phyloP scores from a whole-genome alignment of 2,888 invertebrate species.

The Clitarchus hookeri region DNA sequence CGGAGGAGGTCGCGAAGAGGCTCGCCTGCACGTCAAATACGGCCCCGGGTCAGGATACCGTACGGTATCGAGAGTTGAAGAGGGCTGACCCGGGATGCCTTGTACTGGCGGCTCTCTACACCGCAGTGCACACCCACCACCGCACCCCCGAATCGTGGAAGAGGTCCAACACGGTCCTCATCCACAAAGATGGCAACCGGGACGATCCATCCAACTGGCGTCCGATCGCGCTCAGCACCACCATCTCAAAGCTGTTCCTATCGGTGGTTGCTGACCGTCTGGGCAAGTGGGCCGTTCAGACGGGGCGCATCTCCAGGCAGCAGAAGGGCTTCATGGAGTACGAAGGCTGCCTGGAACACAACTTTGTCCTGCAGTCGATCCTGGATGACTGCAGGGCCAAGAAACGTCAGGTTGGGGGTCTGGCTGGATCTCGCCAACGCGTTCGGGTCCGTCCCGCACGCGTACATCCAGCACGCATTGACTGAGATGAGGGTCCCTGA shows the following conservation, averaged over 20 bases:
- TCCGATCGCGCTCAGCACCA: conserved; percentile 46
- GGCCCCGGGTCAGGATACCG: conserved; percentile 45
- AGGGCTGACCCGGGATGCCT: conserved; percentile 40
- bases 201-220: conserved; percentile 49
- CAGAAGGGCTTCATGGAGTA: conserved; percentile 52
- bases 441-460: conserved; percentile 49
- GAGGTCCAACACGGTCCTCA: conserved; percentile 40
- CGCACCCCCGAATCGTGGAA: conserved; percentile 40
- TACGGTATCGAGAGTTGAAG: conserved; percentile 42
- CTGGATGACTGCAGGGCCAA: conserved; percentile 43
- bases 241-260: conserved; percentile 44
- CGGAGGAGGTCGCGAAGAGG: neutral
- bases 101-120: conserved; percentile 24
- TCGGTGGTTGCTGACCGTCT: conserved; percentile 45
- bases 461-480: neutral
- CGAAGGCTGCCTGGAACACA: conserved; percentile 51
- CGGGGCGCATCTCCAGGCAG: neutral
- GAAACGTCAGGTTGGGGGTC: conserved; percentile 25
- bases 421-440: conserved; percentile 51
- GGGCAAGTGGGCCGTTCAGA: conserved; percentile 39
- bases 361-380: conserved; percentile 49
- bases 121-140: neutral
- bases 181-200: conserved; percentile 42
- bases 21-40: conserved; percentile 38
- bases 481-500: neutral